Evolutionary conservation across 2,113 vertebrate genomes (phyloP).

Genomic region (Ctenomys sociabilis): DNA sequence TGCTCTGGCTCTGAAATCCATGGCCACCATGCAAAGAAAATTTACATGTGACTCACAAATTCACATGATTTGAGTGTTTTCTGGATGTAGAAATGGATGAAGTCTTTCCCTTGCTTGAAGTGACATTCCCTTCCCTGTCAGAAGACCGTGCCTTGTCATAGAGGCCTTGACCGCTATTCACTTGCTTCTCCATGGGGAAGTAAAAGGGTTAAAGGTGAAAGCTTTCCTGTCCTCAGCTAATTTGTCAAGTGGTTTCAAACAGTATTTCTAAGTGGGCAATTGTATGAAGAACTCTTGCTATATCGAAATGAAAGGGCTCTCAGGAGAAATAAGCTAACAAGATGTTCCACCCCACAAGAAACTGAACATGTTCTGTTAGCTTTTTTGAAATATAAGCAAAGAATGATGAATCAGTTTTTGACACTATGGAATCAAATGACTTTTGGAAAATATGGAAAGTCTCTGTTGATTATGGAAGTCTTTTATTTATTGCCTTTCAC

Average conservation of each 20-base stretch:
- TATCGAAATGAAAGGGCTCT: constrained; percentile 58
- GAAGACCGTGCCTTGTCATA: background rate
- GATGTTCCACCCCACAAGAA: constrained; percentile 59
- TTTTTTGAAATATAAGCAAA: constrained; percentile 72
- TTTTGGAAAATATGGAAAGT: constrained; percentile 63
- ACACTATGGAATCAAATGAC: constrained; percentile 67
- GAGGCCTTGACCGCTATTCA: background rate
- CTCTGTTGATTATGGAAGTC: constrained; percentile 38
- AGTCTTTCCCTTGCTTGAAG: background rate
- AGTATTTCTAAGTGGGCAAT: constrained; percentile 33
- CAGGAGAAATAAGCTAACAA: constrained; percentile 64
- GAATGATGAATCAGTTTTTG: constrained; percentile 73
- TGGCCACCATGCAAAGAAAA: background rate
- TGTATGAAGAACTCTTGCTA: constrained; percentile 2
- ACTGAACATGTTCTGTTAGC: constrained; percentile 44
- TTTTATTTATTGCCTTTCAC: constrained; percentile 63
- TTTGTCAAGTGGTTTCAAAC: constrained; percentile 51
- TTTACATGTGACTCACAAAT: constrained; percentile 9
- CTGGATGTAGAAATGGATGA: background rate
- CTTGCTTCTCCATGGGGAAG: background rate
- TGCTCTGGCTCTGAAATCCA: background rate
- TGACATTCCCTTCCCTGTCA: background rate
- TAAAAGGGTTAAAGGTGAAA: constrained; percentile 33
- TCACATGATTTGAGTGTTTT: background rate
- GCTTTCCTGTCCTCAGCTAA: constrained; percentile 41